Percentiles rank a stretch among this genome's conserved stretches.
phyloP scores from a whole-genome alignment of 2,113 vertebrate genomes.

The Hippoglossus stenolepis region DNA sequence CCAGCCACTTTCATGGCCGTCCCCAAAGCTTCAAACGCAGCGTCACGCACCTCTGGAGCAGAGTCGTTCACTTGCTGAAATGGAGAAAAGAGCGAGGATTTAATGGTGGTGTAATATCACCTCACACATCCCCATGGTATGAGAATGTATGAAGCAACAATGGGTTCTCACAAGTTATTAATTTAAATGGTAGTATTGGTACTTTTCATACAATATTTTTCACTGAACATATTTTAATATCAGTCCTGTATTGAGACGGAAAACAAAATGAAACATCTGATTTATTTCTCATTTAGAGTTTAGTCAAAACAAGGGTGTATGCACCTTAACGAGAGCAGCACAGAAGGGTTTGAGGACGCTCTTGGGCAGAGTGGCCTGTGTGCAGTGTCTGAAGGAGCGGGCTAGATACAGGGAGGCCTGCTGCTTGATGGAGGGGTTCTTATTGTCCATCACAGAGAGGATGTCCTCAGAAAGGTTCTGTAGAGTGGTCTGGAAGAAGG shows the following conservation, averaged over 20 bases:
- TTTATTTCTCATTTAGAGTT: no score
- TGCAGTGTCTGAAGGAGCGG: constrained; percentile 95
- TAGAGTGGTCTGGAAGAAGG: constrained; percentile 87
- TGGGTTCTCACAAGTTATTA: no score
- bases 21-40: constrained; percentile 96
- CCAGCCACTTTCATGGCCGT: constrained; percentile 96
- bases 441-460: constrained; percentile 97
- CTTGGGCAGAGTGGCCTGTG: constrained; percentile 91
- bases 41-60: constrained; percentile 95
- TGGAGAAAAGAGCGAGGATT: background rate
- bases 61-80: constrained; percentile 97
- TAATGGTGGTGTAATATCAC: no score
- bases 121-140: no score
- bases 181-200: no score
- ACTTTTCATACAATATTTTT: no score
- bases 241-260: no score
- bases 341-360: constrained; percentile 93
- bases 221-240: no score
- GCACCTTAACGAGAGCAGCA: constrained; percentile 95
- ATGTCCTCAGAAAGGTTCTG: constrained; percentile 96
- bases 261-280: no score
- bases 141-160: no score
- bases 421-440: constrained; percentile 98
- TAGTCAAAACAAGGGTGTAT: no score
- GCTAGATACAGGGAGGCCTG: constrained; percentile 97